Percentiles rank a stretch among this genome's conserved stretches.
phyloP scores from a whole-genome alignment of 2,113 vertebrate species.

The Mirza zaza region DNA sequence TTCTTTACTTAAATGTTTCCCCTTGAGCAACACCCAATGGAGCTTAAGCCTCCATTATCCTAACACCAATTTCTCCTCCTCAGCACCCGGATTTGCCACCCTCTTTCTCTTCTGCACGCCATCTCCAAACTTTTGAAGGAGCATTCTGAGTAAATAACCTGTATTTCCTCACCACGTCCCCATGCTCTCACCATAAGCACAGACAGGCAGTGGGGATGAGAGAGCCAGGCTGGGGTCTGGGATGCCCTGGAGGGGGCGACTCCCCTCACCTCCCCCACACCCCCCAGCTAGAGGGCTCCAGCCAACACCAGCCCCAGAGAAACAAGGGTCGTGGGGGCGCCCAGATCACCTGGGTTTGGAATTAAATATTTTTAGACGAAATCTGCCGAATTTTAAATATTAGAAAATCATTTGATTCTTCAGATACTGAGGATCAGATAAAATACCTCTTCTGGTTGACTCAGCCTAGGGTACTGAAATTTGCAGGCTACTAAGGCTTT shows the following conservation, averaged over 20 bases:
- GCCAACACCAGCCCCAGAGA: background rate
- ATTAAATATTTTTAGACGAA: background rate
- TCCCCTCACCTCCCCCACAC: no score
- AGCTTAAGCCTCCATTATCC: background rate
- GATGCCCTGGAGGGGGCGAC: background rate
- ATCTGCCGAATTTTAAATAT: background rate
- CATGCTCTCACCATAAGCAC: background rate
- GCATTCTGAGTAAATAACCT: background rate
- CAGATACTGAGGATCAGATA: background rate
- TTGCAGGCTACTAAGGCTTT: background rate
- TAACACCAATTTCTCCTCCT: background rate
- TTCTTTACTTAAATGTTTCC: background rate
- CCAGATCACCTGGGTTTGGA: background rate
- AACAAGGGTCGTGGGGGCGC: background rate
- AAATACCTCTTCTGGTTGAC: background rate
- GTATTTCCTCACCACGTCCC: background rate
- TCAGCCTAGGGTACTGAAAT: background rate
- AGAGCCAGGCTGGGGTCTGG: background rate
- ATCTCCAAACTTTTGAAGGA: background rate
- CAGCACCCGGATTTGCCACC: no score
- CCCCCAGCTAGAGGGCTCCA: background rate
- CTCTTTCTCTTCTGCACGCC: background rate
- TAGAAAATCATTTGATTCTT: background rate
- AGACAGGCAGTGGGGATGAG: background rate
- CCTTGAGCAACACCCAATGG: background rate